Conservation (phyloP, 2,797 vertebrate genomes). For the Gymnoscopelus microlampas region DNA sequence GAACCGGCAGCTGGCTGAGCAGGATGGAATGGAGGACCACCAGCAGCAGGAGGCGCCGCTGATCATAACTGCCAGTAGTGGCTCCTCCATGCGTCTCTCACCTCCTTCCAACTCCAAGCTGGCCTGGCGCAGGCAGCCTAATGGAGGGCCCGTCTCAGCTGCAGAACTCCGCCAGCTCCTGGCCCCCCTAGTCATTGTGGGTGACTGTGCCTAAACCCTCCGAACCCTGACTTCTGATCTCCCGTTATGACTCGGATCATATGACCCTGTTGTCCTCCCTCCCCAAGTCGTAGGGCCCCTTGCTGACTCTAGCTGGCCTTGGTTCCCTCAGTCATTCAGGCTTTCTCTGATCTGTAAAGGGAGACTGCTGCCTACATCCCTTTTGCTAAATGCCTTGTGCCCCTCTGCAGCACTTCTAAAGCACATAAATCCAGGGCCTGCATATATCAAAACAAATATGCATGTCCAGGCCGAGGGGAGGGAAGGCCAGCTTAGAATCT, state of each 20-base stretch:
- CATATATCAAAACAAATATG: conserved; percentile 52
- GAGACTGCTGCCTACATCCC: conserved; percentile 58
- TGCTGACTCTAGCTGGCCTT: conserved; percentile 43
- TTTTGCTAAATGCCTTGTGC: conserved; percentile 74
- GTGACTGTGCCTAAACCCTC: conserved; percentile 86
- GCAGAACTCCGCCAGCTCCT: conserved; percentile 85
- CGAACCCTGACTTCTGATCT: conserved; percentile 50
- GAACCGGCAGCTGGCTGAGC: conserved; percentile 93
- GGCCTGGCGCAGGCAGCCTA: conserved; percentile 89
- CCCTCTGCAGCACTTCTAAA: conserved; percentile 75
- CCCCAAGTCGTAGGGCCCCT: conserved; percentile 49
- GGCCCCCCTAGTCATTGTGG: conserved; percentile 90
- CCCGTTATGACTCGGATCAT: conserved; percentile 53
- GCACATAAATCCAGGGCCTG: conserved; percentile 76
- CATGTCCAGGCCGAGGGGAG: conserved; percentile 53
- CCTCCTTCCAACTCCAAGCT: conserved; percentile 93
- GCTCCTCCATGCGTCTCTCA: conserved; percentile 90
- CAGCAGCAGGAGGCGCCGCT: conserved; percentile 85
- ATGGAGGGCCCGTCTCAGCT: conserved; percentile 82
- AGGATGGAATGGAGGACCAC: conserved; percentile 86
- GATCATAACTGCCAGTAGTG: conserved; percentile 88
- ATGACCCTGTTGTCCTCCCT: conserved; percentile 45
- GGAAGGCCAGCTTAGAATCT: conserved; percentile 51
- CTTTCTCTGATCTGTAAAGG: conserved; percentile 66
- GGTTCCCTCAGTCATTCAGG: conserved; percentile 62